Evolutionary conservation across 37 sponge, comb jelly and placozoan genomes (phyloP).

Genomic region (Ephydatia muelleri): DNA sequence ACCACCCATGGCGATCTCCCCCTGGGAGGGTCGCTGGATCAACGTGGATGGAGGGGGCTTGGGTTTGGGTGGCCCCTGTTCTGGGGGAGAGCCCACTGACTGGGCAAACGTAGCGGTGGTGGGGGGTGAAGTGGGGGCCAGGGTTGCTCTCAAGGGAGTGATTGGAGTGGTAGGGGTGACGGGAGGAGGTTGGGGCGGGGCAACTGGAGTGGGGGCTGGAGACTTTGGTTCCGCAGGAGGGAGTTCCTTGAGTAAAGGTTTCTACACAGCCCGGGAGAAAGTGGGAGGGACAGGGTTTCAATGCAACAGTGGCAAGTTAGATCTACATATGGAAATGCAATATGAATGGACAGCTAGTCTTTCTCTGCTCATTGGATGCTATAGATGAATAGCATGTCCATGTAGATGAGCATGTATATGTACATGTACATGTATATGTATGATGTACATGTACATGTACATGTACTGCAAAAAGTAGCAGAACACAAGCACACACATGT

Average conservation of each 20-base stretch:
- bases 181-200: neutral
- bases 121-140: neutral
- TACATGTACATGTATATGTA: neutral
- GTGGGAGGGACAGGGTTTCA: neutral
- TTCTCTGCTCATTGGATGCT: no score
- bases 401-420: no score
- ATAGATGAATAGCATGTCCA: no score
- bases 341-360: no score
- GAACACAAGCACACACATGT: neutral
- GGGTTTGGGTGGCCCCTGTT: neutral
- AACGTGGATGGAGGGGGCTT: neutral
- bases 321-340: no score
- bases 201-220: no score
- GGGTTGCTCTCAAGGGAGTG: no score
- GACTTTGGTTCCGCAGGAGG: neutral
- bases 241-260: neutral
- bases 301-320: no score
- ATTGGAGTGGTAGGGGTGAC: neutral
- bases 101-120: neutral
- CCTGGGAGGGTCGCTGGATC: neutral
- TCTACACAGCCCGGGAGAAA: neutral
- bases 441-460: neutral
- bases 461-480: no score
- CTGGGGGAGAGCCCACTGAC: neutral
- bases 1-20: neutral